Evolutionary conservation across 1,140 invertebrate species (phyloP), one percentile per base, ranked within the genome.

Genomic region (Pseudoatta argentina): DNA sequence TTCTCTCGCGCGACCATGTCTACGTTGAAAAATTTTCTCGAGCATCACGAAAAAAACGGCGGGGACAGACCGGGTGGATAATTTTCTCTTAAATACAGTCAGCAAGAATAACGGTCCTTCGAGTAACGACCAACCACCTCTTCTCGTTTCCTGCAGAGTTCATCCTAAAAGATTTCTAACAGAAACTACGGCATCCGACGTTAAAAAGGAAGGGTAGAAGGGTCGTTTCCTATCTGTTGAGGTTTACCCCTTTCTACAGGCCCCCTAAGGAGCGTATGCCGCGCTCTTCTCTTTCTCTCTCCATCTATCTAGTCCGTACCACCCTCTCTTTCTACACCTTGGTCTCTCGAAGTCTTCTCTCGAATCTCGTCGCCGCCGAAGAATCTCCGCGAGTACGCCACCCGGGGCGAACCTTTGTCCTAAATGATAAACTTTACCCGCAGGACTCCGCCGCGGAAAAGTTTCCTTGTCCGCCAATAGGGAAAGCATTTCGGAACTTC

Each of bases 381-480:
- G 81, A 88, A 78, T 83, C 85, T 83, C 71, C 57, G 21, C 66
- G 63, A 16, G 53, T 71, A 75, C 73, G 69, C 83, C 86, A 85
- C 75, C 75, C 88, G 85, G 72, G 48, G 86, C 88, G 86, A 53
- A 90, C 87, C 93, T 93, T 93, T 94, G 89, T 91, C 89, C 89
- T 90, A 92, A 92, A 94, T 94, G 93, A 94, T 93, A 94, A 94
- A 94, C 93, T 93, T 93, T 92, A 72, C 85, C 91, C 91, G 72
- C 76, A 85, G 92, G 91, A 86, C 81, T 91, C 76, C 72, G 51
- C 67, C 71, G 72, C 85, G 86, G 79, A 86, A 93, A 93, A 93
- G 86, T 93, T 93, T 93, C 73, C 90, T 88, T 93, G 88, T 87
- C 73, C 66, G 63, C 81, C 89, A 91, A 92, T 93, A 93, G 90